Evolutionary conservation across 2,797 vertebrate genomes (phyloP).

Genomic region (Holocentrus rufus): DNA sequence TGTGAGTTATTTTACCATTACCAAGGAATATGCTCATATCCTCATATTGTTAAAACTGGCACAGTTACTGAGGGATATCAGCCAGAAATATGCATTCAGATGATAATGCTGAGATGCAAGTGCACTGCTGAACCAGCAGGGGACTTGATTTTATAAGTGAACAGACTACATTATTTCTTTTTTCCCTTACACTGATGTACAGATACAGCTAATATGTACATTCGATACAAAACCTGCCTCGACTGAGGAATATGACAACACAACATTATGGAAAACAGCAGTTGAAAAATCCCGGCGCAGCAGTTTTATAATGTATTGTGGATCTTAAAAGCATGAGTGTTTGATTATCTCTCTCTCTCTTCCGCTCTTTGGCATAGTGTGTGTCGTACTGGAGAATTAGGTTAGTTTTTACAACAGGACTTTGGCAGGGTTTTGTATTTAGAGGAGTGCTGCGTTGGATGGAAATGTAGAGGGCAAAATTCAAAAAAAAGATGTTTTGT

Average conservation of each 20-base stretch:
- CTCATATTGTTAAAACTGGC: slow-evolving; percentile 22
- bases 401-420: slow-evolving; percentile 5
- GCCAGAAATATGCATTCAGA: slow-evolving; percentile 39
- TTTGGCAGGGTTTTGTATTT: not conserved
- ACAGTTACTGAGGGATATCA: slow-evolving; percentile 24
- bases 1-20: slow-evolving; percentile 16
- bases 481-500: not conserved
- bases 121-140: slow-evolving; percentile 35
- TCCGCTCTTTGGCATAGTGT: not conserved
- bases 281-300: not conserved
- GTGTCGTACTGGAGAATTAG: slow-evolving; percentile 1
- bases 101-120: slow-evolving; percentile 41
- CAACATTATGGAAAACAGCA: slow-evolving; percentile 17
- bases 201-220: slow-evolving; percentile 13
- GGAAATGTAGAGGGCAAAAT: not conserved
- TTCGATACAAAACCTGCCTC: not conserved
- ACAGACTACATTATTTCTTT: slow-evolving; percentile 1
- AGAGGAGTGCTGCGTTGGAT: not conserved
- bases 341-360: not conserved
- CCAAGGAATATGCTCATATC: slow-evolving; percentile 5
- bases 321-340: not conserved
- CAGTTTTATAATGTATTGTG: not conserved
- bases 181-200: not conserved
- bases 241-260: slow-evolving; percentile 17
- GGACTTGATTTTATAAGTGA: not conserved